Evolutionary conservation across 2,113 vertebrate species (phyloP).

Genomic region (Atrichornis clamosus): DNA sequence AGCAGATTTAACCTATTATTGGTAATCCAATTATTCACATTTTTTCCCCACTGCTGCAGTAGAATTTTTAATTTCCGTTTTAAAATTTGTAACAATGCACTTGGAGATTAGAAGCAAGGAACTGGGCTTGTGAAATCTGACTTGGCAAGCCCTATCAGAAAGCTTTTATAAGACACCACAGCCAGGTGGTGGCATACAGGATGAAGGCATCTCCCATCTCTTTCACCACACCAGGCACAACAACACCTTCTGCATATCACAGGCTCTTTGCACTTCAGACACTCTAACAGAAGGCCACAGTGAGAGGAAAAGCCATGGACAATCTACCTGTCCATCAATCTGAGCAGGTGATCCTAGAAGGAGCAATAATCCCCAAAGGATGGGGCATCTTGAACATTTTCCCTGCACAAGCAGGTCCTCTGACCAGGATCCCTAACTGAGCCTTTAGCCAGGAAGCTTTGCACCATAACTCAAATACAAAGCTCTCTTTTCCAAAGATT

Average conservation of each 20-base stretch:
- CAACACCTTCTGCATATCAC: background rate
- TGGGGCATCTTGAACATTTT: background rate
- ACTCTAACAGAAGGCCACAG: background rate
- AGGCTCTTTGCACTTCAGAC: background rate
- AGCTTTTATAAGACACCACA: background rate
- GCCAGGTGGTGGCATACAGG: background rate
- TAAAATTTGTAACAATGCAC: background rate
- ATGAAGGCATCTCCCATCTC: background rate
- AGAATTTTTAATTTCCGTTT: background rate
- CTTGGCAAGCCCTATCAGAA: background rate
- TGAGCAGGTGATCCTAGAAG: background rate
- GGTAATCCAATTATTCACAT: background rate
- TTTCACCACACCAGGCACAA: background rate
- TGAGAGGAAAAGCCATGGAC: background rate
- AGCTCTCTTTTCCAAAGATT: background rate
- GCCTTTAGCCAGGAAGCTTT: background rate
- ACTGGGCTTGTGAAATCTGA: background rate
- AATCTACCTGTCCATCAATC: background rate
- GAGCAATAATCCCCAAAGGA: background rate
- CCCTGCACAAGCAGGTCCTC: background rate
- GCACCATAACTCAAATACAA: background rate
- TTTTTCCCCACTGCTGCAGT: background rate
- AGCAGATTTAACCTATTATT: background rate
- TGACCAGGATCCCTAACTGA: background rate
- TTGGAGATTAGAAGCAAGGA: background rate